phyloP scores from a whole-genome alignment of 2,888 invertebrate genomes.

The Trissonchulus latispiculum region DNA sequence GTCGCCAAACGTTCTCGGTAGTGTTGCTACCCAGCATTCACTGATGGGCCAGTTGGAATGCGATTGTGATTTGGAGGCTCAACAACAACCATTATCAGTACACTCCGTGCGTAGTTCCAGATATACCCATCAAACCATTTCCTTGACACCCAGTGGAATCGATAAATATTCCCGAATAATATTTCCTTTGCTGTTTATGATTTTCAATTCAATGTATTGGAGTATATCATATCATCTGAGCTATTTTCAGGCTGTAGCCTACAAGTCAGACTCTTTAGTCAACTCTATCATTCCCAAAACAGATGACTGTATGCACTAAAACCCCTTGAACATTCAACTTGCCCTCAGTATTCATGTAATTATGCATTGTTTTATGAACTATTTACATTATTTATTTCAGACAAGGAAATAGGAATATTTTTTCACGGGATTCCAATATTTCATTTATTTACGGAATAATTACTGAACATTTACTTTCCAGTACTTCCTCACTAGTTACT shows the following conservation, averaged over 20 bases:
- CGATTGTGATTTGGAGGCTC: constrained; percentile 2
- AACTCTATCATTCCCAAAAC: background rate
- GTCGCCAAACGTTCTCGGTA: no score
- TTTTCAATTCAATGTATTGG: constrained; percentile 92
- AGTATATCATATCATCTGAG: constrained; percentile 43
- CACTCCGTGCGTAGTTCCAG: background rate
- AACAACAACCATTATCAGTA: background rate
- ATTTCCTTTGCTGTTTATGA: constrained; percentile 94
- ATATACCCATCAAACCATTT: background rate
- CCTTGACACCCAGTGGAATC: constrained; percentile 87
- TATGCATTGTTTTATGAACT: no score
- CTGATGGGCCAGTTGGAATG: constrained; percentile 5
- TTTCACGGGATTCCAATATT: no score
- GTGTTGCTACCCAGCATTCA: no score
- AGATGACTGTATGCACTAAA: background rate
- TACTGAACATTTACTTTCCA: no score
- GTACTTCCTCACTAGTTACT: no score
- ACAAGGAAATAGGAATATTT: no score
- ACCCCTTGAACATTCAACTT: no score
- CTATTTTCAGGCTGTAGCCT: background rate
- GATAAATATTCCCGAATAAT: constrained; percentile 97
- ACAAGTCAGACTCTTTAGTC: background rate
- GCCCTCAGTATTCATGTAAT: no score
- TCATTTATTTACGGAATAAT: no score
- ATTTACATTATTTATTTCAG: no score